phyloP scores from a whole-genome alignment of 2,797 vertebrate genomes.

The Bradypodion ventrale region DNA sequence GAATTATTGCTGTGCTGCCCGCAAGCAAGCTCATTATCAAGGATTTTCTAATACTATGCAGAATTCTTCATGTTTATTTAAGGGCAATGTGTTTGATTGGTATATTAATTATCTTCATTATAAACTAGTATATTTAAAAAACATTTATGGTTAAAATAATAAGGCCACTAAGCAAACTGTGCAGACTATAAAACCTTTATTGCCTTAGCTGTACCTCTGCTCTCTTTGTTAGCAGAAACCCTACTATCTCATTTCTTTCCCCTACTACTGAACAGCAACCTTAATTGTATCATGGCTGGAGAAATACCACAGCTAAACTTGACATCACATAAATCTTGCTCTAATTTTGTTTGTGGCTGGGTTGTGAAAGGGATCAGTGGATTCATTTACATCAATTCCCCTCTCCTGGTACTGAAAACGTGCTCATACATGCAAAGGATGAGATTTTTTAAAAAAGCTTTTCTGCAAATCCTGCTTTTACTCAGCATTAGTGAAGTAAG shows the following conservation, averaged over 20 bases:
- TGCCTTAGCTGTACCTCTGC: slow-evolving; percentile 55
- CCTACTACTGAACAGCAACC: slow-evolving; percentile 55
- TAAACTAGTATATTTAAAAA: slow-evolving; percentile 62
- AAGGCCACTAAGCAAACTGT: slow-evolving; percentile 55
- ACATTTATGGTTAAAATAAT: slow-evolving; percentile 58
- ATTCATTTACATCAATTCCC: slow-evolving; percentile 70
- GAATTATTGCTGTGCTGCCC: neutral
- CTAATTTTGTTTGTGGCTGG: slow-evolving; percentile 72
- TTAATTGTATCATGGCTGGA: slow-evolving; percentile 73
- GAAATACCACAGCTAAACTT: slow-evolving; percentile 60
- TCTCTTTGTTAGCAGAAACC: slow-evolving; percentile 61
- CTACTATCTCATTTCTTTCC: slow-evolving; percentile 51
- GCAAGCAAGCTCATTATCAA: neutral
- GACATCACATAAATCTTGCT: slow-evolving; percentile 75
- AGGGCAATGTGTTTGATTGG: slow-evolving; percentile 24
- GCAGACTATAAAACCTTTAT: slow-evolving; percentile 59
- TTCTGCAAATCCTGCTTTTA: slow-evolving; percentile 60
- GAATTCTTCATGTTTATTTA: slow-evolving; percentile 33
- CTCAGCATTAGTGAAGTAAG: slow-evolving; percentile 51
- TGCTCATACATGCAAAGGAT: slow-evolving; percentile 71
- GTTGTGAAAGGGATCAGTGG: slow-evolving; percentile 77
- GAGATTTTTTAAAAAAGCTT: slow-evolving; percentile 55
- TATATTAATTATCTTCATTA: slow-evolving; percentile 47
- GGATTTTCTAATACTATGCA: slow-evolving; percentile 22
- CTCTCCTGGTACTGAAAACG: slow-evolving; percentile 62